phyloP scores from a whole-genome alignment of 1,140 invertebrate species.

The Drosophila paulistorum region DNA sequence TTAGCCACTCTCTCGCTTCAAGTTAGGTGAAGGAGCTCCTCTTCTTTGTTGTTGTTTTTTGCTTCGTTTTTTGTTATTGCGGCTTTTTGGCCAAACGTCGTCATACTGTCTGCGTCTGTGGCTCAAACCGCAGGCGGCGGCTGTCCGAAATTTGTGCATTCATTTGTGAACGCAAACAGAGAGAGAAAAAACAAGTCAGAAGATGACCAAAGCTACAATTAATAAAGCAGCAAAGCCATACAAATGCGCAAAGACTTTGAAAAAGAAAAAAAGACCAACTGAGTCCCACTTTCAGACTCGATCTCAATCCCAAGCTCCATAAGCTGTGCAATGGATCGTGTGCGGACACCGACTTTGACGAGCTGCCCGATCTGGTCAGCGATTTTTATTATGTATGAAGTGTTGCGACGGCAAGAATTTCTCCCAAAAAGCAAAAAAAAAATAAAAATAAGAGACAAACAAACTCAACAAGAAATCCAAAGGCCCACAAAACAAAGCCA shows the following conservation, averaged over 20 bases:
- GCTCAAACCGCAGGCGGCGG: conserved; percentile 64
- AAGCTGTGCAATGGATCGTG: conserved; percentile 39
- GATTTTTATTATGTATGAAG: conserved; percentile 82
- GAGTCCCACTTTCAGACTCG: too few species aligned
- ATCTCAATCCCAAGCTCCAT: conserved; percentile 4
- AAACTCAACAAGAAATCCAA: conserved; percentile 17
- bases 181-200: conserved; percentile 11
- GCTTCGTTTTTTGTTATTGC: conserved; percentile 35
- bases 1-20: conserved; percentile 72
- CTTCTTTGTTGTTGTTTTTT: conserved; percentile 22
- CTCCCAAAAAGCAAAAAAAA: conserved; percentile 43
- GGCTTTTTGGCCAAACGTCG: conserved; percentile 50
- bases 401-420: conserved; percentile 78
- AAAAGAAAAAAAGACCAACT: conserved; percentile 20
- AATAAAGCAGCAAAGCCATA: conserved; percentile 75
- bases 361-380: conserved; percentile 49
- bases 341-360: conserved; percentile 29
- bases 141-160: conserved; percentile 79
- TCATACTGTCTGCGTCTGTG: conserved; percentile 78
- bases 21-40: neutral
- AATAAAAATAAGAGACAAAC: conserved; percentile 29
- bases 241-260: conserved; percentile 55
- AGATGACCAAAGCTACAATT: conserved; percentile 77
- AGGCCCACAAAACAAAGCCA: conserved; percentile 28
- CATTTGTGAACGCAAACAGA: conserved; percentile 72